Evolutionary conservation across 2,888 invertebrate species (phyloP).

Genomic region (Parascotia fuliginaria): DNA sequence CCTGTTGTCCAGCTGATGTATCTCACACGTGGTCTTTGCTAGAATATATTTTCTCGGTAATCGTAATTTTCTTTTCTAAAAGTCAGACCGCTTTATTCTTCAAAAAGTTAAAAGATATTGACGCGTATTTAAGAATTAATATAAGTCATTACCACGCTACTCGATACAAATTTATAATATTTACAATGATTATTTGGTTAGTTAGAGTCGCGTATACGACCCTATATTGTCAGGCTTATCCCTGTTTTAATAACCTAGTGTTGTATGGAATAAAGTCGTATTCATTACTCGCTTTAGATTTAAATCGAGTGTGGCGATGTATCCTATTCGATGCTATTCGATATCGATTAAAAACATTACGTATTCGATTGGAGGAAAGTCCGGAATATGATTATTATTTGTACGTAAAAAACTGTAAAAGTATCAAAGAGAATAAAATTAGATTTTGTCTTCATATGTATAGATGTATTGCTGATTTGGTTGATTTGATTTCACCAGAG

Average conservation of each 20-base stretch:
- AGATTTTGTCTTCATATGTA: slow-evolving; percentile 64
- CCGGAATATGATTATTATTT: slow-evolving; percentile 62
- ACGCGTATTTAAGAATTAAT: slow-evolving; percentile 61
- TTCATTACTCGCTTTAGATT: slow-evolving; percentile 66
- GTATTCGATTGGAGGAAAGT: slow-evolving; percentile 62
- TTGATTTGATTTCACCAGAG: slow-evolving; percentile 67
- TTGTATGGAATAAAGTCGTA: slow-evolving; percentile 57
- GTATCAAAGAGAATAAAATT: slow-evolving; percentile 62
- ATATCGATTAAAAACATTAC: slow-evolving; percentile 62
- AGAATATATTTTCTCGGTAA: slow-evolving; percentile 60
- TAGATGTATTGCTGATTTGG: slow-evolving; percentile 62
- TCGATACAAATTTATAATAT: slow-evolving; percentile 46
- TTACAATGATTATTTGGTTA: slow-evolving; percentile 53
- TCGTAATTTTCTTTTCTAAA: slow-evolving; percentile 53
- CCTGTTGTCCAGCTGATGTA: slow-evolving; percentile 54
- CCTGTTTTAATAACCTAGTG: slow-evolving; percentile 48
- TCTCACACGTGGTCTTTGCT: slow-evolving; percentile 63
- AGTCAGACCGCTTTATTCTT: slow-evolving; percentile 57
- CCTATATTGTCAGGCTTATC: slow-evolving; percentile 52
- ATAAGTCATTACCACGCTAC: slow-evolving; percentile 47
- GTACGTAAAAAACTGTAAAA: slow-evolving; percentile 63
- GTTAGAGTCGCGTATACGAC: slow-evolving; percentile 56
- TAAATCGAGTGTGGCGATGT: slow-evolving; percentile 72
- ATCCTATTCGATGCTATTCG: slow-evolving; percentile 64
- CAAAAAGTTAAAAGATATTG: slow-evolving; percentile 52